Evolutionary conservation across 2,113 vertebrate genomes (phyloP).

Genomic region (Diphyllodes magnificus): DNA sequence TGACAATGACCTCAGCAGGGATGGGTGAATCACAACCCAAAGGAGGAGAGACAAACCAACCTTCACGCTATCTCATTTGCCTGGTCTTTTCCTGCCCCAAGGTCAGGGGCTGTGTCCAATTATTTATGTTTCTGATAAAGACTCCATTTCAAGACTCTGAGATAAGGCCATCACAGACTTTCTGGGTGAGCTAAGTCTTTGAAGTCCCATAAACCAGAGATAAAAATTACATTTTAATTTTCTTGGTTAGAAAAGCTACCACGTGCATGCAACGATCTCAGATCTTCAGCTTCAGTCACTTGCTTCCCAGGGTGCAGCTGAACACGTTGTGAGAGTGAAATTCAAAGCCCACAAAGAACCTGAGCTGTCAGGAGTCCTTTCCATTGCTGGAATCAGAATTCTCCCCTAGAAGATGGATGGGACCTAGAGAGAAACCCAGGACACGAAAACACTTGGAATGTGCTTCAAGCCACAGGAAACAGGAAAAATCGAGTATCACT

Average conservation of each 20-base stretch:
- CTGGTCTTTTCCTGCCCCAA: background rate
- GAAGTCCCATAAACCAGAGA: background rate
- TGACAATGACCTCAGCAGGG: conserved; percentile 12
- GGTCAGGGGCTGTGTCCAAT: background rate
- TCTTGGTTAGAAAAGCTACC: background rate
- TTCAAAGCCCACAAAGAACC: background rate
- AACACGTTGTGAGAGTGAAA: background rate
- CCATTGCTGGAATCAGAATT: background rate
- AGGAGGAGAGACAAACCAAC: conserved; percentile 11
- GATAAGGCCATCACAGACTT: background rate
- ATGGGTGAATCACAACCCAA: background rate
- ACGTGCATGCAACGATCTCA: background rate
- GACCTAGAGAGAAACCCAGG: background rate
- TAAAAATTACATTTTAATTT: background rate
- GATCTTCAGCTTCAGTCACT: background rate
- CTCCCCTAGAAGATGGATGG: background rate
- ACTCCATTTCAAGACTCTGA: background rate
- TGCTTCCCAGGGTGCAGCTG: background rate
- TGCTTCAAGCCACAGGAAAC: background rate
- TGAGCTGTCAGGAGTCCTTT: background rate
- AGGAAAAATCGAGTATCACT: background rate
- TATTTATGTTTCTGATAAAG: conserved; percentile 36
- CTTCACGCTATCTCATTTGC: background rate
- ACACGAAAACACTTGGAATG: background rate
- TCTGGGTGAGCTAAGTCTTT: background rate